Base-by-base conservation (phyloP, 2,797 vertebrate species). In the Emydoidea blandingii region DNA sequence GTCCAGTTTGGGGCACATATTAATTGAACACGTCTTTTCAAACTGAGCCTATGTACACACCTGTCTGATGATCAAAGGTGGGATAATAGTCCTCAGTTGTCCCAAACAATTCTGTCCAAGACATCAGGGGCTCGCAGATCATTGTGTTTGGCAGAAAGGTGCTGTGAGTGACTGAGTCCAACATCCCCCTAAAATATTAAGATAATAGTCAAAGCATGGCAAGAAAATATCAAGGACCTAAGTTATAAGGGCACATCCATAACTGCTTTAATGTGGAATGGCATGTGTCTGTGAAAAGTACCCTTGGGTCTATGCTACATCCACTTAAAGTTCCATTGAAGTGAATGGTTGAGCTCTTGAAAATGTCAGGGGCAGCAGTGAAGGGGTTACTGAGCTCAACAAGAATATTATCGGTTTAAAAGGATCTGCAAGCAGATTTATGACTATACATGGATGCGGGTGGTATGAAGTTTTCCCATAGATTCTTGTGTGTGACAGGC, bases 161-260 rank as follows among this genome's bases (percentile, higher is more conserved):
- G 92, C 95, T 97, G 49, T 96, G 96, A 47, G 95, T 96, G 90
- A 97, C 95, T 1, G 97, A 97, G 90, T 98, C 96, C 97, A 98
- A 88, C 97, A 98, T 98, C 91, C 93, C 96, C 94, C 97, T 98
- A 93, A 87, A 95, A 96, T 3, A 65, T 47, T 1, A 52, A 76
- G 41, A 95, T 21, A 93, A 87, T 15, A 82, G 25, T 53, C 76
- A 76, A 59, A 81, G 37, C 44, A 62, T 8, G 8, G 86, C 47
- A 91, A 81, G 15, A 78, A 41, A 79, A 37, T 79, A 79, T 27
- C n/a, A n/a, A 84, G 27, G n/a, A 81, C 16, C 0, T 2, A 59
- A 78, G 34, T 84, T 78, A 81, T 82, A n/a, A 79, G 65, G 9
- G 21, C 76, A 25, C 47, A 34, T 7, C 31, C 12, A 31, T 68